A percentile compares a stretch with the other conserved stretches of the same genome.
Conservation (phyloP, 2,797 vertebrate genomes). For the Lateolabrax maculatus region DNA sequence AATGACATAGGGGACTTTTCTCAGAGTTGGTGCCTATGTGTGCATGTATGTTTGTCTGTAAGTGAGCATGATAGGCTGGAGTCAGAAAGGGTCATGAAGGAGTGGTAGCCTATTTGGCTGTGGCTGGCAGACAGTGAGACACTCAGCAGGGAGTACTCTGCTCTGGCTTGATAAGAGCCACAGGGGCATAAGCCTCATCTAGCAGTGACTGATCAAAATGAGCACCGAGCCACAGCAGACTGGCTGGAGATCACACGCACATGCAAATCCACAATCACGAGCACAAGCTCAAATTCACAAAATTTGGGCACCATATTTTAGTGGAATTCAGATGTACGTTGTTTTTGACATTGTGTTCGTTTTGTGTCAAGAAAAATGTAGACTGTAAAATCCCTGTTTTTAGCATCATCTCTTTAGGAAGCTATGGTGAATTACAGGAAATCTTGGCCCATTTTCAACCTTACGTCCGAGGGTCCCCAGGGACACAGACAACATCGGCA, state of each 20-base stretch:
- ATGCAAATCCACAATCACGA: slow-evolving; percentile 27
- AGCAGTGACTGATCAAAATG: slow-evolving; percentile 72
- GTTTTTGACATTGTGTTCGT: slow-evolving; percentile 10
- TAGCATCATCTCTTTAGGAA: slow-evolving; percentile 33
- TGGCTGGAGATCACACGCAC: slow-evolving; percentile 27
- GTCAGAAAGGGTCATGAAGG: slow-evolving; percentile 50
- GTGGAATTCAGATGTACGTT: slow-evolving; percentile 33
- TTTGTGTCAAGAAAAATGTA: slow-evolving; percentile 1
- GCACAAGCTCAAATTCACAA: slow-evolving; percentile 20
- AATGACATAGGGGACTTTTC: neutral
- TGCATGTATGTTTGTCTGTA: slow-evolving; percentile 30
- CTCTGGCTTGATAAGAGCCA: slow-evolving; percentile 86
- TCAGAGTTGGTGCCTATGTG: neutral
- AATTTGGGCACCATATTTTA: slow-evolving; percentile 2
- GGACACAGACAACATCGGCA: no score
- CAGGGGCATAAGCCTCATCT: slow-evolving; percentile 74
- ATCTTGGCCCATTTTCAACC: no score
- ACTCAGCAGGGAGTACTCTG: slow-evolving; percentile 83
- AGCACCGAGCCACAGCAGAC: slow-evolving; percentile 54
- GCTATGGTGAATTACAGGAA: slow-evolving; percentile 1
- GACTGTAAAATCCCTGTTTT: slow-evolving; percentile 31
- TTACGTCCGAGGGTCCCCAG: no score
- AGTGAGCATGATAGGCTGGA: slow-evolving; percentile 26
- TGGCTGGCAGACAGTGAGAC: slow-evolving; percentile 71
- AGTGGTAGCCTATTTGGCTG: slow-evolving; percentile 57